These are phyloP conservation scores for Liolophura sinensis DNA, from an alignment of 1,140 invertebrate genomes.

Conservation along the genomic window DNA sequence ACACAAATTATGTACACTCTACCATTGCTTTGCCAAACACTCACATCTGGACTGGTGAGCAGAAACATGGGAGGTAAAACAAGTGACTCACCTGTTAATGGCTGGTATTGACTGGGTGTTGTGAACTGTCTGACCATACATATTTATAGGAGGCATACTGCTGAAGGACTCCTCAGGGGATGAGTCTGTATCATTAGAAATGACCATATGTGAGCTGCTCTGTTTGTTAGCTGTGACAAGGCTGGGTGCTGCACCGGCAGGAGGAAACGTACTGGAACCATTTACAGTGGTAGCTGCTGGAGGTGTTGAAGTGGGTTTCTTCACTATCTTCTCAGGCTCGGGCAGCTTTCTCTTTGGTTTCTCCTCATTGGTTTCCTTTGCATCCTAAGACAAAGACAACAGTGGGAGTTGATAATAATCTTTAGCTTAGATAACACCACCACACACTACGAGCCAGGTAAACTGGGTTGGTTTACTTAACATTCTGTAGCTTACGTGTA, in stretches of 20 bases:
- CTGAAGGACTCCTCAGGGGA: constrained; percentile 17
- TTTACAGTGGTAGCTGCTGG: constrained; percentile 6
- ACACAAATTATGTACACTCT: no score
- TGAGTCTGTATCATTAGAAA: background rate
- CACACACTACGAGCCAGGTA: no score
- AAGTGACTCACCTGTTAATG: constrained; percentile 27
- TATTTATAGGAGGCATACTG: constrained; percentile 41
- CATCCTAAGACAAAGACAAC: constrained; percentile 16
- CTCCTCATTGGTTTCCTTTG: constrained; percentile 24
- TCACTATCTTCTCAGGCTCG: constrained; percentile 22
- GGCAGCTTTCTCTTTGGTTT: constrained; percentile 29
- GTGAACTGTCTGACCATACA: constrained; percentile 26
- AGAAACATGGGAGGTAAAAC: no score
- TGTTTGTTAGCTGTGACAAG: background rate
- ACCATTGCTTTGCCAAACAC: background rate
- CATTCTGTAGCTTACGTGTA: no score
- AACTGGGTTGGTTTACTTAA: no score
- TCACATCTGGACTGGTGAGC: background rate
- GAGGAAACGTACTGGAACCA: constrained; percentile 9
- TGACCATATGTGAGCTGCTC: no score
- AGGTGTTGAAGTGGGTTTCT: constrained; percentile 9
- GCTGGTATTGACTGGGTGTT: constrained; percentile 32
- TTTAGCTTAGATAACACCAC: background rate
- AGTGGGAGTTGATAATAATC: no score
- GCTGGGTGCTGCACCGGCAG: constrained; percentile 6